Conservation (phyloP, 2,113 vertebrate species). For the Ammodytes marinus region DNA sequence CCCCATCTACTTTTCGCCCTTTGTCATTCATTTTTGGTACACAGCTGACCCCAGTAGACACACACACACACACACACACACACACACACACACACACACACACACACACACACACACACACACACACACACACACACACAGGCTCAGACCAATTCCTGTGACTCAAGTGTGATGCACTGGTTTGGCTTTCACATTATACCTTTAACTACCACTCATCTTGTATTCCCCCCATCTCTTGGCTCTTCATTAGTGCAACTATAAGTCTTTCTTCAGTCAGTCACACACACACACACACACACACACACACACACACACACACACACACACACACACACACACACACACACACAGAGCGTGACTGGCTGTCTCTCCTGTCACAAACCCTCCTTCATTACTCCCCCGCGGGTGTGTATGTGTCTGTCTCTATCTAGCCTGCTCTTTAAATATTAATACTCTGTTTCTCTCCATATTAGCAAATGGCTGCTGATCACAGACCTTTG, state of each 20-base stretch:
- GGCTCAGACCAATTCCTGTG: constrained; percentile 15
- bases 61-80: neutral
- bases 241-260: constrained; percentile 29
- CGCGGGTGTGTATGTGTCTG: constrained; percentile 37
- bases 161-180: constrained; percentile 8
- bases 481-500: constrained; percentile 73
- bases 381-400: constrained; percentile 37
- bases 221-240: neutral
- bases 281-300: neutral
- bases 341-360: neutral
- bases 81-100: too few species aligned
- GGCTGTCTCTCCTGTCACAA: constrained; percentile 33
- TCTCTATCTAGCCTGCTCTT: constrained; percentile 51
- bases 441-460: constrained; percentile 74
- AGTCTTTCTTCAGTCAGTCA: constrained; percentile 14
- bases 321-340: constrained; percentile 13
- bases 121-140: neutral
- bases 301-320: neutral
- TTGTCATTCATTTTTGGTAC: neutral
- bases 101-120: too few species aligned
- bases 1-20: neutral
- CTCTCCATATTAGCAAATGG: constrained; percentile 66
- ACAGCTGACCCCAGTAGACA: constrained; percentile 15
- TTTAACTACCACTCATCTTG: constrained; percentile 2
- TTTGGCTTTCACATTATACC: neutral